Percentiles rank a stretch among this genome's conserved stretches.
Conservation (phyloP, 2,888 invertebrate species). For the Tenodera sinensis region DNA sequence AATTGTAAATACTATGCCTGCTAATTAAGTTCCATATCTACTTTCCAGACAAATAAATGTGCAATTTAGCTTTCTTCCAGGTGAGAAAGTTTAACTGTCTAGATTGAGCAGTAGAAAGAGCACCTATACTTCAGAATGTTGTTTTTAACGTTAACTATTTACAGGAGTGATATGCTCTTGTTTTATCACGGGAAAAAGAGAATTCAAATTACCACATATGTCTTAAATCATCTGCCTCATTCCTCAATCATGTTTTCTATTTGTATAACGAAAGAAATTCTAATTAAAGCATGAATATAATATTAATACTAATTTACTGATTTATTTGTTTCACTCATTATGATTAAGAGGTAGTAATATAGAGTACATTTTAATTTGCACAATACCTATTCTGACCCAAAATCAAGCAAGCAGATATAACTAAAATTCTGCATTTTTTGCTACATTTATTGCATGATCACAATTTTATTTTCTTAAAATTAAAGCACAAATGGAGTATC, state of each 20-base stretch:
- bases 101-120: neutral
- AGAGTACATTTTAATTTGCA: too few relatives aligned
- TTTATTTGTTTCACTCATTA: neutral
- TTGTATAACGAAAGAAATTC: neutral
- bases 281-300: neutral
- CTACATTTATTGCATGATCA: neutral
- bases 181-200: neutral
- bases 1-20: too few relatives aligned
- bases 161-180: neutral
- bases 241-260: neutral
- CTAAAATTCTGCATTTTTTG: neutral
- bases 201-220: neutral
- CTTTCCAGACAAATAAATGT: neutral
- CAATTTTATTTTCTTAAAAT: too few relatives aligned
- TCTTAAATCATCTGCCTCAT: neutral
- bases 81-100: neutral
- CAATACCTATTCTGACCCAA: neutral
- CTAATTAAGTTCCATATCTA: too few relatives aligned
- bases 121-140: neutral
- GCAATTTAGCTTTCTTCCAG: neutral
- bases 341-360: neutral
- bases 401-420: neutral
- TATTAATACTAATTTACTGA: neutral
- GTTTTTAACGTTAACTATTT: neutral
- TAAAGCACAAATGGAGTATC: too few relatives aligned